These are phyloP conservation scores for Pollicipes pollicipes DNA, from an alignment of 1,140 invertebrate species.

Conservation along the genomic window DNA sequence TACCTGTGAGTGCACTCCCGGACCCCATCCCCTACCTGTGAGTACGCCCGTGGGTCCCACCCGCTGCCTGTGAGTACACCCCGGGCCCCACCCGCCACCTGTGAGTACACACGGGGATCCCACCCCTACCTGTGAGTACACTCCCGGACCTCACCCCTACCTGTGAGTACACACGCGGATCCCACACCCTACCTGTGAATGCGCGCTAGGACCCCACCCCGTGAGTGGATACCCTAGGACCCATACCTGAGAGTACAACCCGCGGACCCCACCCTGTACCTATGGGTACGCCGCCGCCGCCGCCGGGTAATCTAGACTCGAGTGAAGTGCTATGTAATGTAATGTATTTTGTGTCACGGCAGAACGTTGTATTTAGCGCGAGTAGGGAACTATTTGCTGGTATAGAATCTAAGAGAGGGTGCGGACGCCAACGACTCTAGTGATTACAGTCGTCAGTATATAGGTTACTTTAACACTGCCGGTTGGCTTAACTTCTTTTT, in stretches of 20 bases:
- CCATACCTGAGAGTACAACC: no score
- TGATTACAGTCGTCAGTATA: no score
- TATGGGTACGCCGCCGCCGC: no score
- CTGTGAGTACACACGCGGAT: neutral
- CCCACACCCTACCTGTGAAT: neutral
- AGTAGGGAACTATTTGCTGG: neutral
- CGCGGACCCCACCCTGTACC: no score
- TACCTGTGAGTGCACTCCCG: neutral
- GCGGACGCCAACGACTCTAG: no score
- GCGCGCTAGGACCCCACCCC: no score
- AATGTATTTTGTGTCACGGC: conserved; percentile 1
- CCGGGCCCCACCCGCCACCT: no score
- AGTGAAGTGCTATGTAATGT: no score
- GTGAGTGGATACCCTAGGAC: neutral
- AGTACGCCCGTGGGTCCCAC: neutral
- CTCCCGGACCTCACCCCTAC: neutral
- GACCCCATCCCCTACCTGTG: neutral
- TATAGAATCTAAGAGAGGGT: no score
- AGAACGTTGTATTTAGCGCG: neutral
- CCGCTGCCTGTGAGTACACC: neutral
- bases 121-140: neutral
- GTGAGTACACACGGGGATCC: neutral
- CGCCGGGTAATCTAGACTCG: no score
- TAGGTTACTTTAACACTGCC: neutral
- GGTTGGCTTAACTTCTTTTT: no score